A percentile compares a stretch with the other conserved stretches of the same genome.
Conservation (phyloP, 1,140 invertebrate genomes). For the Tetragonula clypearis region DNA sequence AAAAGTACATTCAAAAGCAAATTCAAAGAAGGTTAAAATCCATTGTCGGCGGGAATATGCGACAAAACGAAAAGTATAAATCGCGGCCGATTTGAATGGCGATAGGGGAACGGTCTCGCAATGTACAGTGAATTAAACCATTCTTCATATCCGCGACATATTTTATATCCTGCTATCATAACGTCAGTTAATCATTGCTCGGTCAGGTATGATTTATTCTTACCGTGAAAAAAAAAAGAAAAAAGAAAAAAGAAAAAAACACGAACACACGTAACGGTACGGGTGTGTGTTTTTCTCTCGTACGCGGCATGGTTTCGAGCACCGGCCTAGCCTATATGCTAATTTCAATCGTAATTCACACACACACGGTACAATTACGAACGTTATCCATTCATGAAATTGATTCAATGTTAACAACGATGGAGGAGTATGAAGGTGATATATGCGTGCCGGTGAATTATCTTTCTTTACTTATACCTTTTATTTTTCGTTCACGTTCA, state of each 20-base stretch:
- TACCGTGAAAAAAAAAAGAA: no score
- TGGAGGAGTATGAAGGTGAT: not conserved
- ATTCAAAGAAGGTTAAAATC: not conserved
- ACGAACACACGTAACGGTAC: conserved; percentile 11
- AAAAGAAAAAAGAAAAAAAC: not conserved
- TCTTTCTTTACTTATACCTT: no score
- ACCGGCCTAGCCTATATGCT: conserved; percentile 20
- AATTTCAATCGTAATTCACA: conserved; percentile 30
- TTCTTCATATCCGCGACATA: conserved; percentile 34
- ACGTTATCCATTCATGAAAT: conserved; percentile 26
- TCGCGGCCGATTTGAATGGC: conserved; percentile 11
- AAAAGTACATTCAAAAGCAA: not conserved
- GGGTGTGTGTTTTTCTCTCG: not conserved
- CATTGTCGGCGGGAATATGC: conserved; percentile 14
- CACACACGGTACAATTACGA: conserved; percentile 1
- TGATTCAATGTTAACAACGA: not conserved
- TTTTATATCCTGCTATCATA: conserved; percentile 34
- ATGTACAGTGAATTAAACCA: conserved; percentile 33
- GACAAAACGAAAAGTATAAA: conserved; percentile 7
- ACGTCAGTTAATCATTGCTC: conserved; percentile 29
- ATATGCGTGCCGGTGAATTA: not conserved
- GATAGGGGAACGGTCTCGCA: not conserved
- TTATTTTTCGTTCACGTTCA: not conserved
- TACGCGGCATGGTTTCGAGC: not conserved
- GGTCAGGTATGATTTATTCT: conserved; percentile 27